phyloP scores from a whole-genome alignment of 2,888 invertebrate genomes.

The Agonum fuliginosum region DNA sequence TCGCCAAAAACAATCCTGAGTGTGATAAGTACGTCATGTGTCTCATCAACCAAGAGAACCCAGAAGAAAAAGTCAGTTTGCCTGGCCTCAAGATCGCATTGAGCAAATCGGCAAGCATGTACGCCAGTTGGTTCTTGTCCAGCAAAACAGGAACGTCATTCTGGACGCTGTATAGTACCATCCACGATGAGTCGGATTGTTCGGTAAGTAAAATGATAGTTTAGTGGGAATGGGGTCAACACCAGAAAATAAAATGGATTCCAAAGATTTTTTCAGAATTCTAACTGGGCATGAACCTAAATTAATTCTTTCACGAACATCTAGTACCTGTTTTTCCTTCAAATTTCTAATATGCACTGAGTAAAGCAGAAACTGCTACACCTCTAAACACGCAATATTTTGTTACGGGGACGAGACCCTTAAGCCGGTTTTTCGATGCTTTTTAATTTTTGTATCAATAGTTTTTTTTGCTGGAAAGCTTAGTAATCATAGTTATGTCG shows the following conservation, averaged over 20 bases:
- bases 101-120: conserved; percentile 84
- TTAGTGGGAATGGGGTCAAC: neutral
- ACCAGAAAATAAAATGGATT: neutral
- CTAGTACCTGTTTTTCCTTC: too few species aligned
- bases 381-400: too few species aligned
- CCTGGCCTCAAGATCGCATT: conserved; percentile 83
- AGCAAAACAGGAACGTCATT: conserved; percentile 84
- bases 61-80: conserved; percentile 75
- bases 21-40: conserved; percentile 89
- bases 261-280: neutral
- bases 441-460: too few species aligned
- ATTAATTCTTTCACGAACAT: too few species aligned
- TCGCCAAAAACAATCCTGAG: conserved; percentile 80
- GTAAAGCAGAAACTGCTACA: too few species aligned
- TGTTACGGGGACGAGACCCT: too few species aligned
- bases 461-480: too few species aligned
- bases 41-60: conserved; percentile 81
- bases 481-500: too few species aligned
- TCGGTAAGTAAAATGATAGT: conserved; percentile 75
- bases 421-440: too few species aligned
- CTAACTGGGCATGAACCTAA: neutral
- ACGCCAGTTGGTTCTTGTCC: conserved; percentile 86
- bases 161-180: conserved; percentile 86
- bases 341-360: too few species aligned
- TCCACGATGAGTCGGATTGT: conserved; percentile 83